phyloP scores from a whole-genome alignment of 1,140 invertebrate species.

The Danaus melanippus region DNA sequence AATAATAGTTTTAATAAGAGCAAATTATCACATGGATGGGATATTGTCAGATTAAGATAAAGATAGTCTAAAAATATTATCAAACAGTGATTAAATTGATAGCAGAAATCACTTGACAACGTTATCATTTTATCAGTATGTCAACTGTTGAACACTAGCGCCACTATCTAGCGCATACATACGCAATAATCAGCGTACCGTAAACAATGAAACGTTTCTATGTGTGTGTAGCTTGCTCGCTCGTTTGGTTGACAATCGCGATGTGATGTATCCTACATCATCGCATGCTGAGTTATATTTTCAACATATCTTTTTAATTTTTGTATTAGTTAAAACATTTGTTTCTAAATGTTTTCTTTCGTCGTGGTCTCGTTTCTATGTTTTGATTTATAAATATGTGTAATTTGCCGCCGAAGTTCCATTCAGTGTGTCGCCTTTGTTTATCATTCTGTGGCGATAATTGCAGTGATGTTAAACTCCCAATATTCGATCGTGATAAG shows the following conservation, averaged over 20 bases:
- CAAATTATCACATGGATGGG: no score
- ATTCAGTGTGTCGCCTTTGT: constrained; percentile 79
- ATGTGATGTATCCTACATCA: constrained; percentile 72
- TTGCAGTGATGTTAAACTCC: constrained; percentile 74
- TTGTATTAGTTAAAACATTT: constrained; percentile 65
- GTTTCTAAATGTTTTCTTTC: constrained; percentile 71
- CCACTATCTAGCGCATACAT: constrained; percentile 47
- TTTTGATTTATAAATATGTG: constrained; percentile 75
- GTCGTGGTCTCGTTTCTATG: constrained; percentile 60
- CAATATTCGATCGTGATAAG: constrained; percentile 74
- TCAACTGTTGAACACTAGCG: constrained; percentile 48
- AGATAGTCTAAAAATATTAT: not conserved
- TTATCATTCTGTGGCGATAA: constrained; percentile 74
- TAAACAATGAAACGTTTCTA: constrained; percentile 61
- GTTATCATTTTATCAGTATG: constrained; percentile 66
- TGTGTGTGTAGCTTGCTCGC: constrained; percentile 69
- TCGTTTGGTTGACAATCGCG: constrained; percentile 73
- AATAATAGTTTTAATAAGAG: no score
- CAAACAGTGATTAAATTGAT: constrained; percentile 27
- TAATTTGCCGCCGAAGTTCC: constrained; percentile 78
- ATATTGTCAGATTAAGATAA: not conserved
- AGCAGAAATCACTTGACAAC: constrained; percentile 50
- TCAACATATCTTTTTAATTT: constrained; percentile 68
- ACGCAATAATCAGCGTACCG: constrained; percentile 52
- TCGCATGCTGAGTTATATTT: constrained; percentile 70